Percentiles rank a stretch among this genome's conserved stretches.
Conservation (phyloP, 2,888 invertebrate species). For the Acrocera orbiculus region DNA sequence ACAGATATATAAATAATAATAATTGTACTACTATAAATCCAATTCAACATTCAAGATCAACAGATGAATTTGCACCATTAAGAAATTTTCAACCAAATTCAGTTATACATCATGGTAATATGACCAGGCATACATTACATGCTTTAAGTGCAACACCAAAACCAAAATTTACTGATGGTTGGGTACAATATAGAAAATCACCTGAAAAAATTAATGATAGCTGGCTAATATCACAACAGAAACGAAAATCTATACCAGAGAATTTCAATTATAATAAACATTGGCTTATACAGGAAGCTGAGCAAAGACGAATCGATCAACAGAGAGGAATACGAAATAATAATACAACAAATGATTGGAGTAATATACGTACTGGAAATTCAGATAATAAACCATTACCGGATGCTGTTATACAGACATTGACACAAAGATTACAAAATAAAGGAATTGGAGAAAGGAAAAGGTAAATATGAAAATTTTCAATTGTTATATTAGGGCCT, state of each 20-base stretch:
- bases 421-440: conserved; percentile 52
- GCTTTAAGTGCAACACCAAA: conserved; percentile 60
- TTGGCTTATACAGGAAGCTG: conserved; percentile 89
- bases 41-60: conserved; percentile 30
- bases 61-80: conserved; percentile 35
- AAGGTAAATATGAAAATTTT: conserved; percentile 32
- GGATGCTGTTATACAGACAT: conserved; percentile 48
- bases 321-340: conserved; percentile 22
- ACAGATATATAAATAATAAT: background rate
- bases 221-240: conserved; percentile 49
- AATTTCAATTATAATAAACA: conserved; percentile 61
- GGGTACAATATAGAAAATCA: conserved; percentile 25
- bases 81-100: conserved; percentile 34
- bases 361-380: conserved; percentile 26
- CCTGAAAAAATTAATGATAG: conserved; percentile 20
- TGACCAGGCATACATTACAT: conserved; percentile 52
- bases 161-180: conserved; percentile 44
- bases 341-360: conserved; percentile 11
- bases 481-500: no score
- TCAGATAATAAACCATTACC: conserved; percentile 45
- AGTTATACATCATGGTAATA: conserved; percentile 34
- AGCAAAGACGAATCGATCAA: conserved; percentile 60
- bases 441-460: conserved; percentile 33
- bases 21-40: conserved; percentile 1
- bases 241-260: conserved; percentile 40